Base-by-base conservation (phyloP, 1,140 invertebrate genomes). In the Anoplophora glabripennis region DNA sequence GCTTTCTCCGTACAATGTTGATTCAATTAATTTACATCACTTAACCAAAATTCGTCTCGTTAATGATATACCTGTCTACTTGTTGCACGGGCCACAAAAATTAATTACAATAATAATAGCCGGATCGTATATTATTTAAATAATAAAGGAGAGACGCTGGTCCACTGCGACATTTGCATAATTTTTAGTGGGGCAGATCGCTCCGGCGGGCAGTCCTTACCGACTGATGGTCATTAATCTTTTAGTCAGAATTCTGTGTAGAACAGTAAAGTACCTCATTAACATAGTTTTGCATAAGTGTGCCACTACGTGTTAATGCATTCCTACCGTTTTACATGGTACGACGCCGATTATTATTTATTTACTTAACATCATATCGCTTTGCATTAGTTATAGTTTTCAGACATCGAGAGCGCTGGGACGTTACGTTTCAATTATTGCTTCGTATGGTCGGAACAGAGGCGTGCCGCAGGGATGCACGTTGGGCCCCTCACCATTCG, bases 101-200 rank as follows among this genome's bases (percentile, higher is more conserved):
- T 61, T 61, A 61, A 61, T 61, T 61, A 61, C 42, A 61, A 61
- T 61, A 61, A 61, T 61, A 61, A 61, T 61, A 28, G 54, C 12
- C 28, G 33, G 33, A 36, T 52, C 37, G 38, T 47, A 33, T 47
- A 47, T 41, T 61, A 61, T 61, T 61, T 61, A 57, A 61, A 61
- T 61, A 57, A 61, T 57, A 61, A 61, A 61, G 57, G 59, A 61
- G 59, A 61, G 53, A 61, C 14, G 53, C 57, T 53, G 59, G 57
- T 54, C 55, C 34, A 51, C 37, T 18, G 38, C n/a, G 7, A 40
- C 7, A 63, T 63, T 63, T 59, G 48, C 61, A 63, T 63, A 63
- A 57, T 61, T 61, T 61, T 58, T 58, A 47, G 51, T 45, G 59
- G 42, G 47, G 54, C 42, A 28, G 46, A 42, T 49, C 53, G 49